These are phyloP conservation scores for Ennomos erosarius DNA, from an alignment of 2,888 invertebrate species.

Conservation along the genomic window DNA sequence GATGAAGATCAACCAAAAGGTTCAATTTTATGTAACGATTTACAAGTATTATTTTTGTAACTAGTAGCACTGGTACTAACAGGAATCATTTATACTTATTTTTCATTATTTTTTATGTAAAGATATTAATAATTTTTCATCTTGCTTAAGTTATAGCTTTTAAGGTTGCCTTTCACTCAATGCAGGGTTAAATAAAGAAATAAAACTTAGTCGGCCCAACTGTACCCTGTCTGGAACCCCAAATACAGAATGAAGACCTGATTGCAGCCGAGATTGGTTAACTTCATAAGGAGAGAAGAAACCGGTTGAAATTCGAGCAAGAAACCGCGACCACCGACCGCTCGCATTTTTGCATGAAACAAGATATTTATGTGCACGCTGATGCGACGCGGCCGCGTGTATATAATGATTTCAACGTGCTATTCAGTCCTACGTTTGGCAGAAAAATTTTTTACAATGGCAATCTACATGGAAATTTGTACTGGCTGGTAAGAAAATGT, in stretches of 20 bases:
- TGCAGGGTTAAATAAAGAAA: constrained; percentile 25
- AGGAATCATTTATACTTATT: not conserved
- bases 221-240: constrained; percentile 45
- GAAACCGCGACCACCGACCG: constrained; percentile 56
- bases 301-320: constrained; percentile 66
- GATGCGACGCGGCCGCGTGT: constrained; percentile 45
- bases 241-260: constrained; percentile 54
- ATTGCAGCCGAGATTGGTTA: constrained; percentile 54
- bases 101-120: too few relatives aligned
- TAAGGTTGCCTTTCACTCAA: constrained; percentile 27
- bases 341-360: constrained; percentile 71
- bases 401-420: constrained; percentile 53
- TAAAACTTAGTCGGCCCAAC: constrained; percentile 33
- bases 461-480: not conserved
- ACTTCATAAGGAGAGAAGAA: constrained; percentile 50
- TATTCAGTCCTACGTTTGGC: constrained; percentile 33
- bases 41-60: not conserved
- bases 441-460: constrained; percentile 20
- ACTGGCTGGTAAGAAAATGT: not conserved
- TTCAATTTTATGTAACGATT: constrained; percentile 1
- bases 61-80: constrained; percentile 2
- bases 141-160: constrained; percentile 12
- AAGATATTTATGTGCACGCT: constrained; percentile 56
- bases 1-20: constrained; percentile 10
- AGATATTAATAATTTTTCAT: not conserved